Base-by-base conservation (phyloP, 2,888 invertebrate species). In the Trichogramma evanescens region DNA sequence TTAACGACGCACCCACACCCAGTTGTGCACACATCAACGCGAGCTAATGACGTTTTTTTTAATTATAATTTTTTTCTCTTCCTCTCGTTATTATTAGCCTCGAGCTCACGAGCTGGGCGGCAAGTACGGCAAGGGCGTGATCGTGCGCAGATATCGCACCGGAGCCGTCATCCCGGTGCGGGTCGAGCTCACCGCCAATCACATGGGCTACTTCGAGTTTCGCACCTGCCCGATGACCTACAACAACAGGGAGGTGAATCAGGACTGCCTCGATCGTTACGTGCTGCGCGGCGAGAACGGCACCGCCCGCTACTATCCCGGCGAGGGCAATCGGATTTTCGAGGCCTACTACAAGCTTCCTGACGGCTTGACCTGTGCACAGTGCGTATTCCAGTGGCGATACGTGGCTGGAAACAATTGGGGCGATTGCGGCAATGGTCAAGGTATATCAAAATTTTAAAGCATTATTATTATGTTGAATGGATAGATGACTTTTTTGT, bases 371-470 rank as follows among this genome's bases (percentile, higher is more conserved):
- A 84, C 86, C 51, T 94, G 94, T 74, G 78, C 83, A 8, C 91
- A 91, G 74, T 94, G 94, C 73, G 85, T 94, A 4, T 79, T 94
- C 61, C 94, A 94, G 73, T 94, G 94, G 94, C 84, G 88, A 67
- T 94, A 94, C 76, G 83, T 90, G 58, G 92, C 93, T 50, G 92
- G 89, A 51, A 77, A 76, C 64, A 78, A 77, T 63, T 79, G 79
- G 79, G 79, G 79, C n/a, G 69, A 72, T 3, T 79, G 79, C 54
- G 75, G 71, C 55, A 74, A 79, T 56, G 78, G 78, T 54, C 75
- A 74, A 61, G 72, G 77, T 77, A 67, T 45, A 10, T 54, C 26
- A 26, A 26, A 26, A 26, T 26, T 26, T 26, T 26, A 26, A 26
- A 26, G 26, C 26, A 26, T 26, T 26, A 2, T 26, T 26, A 2